These are phyloP conservation scores for Drosophila nebulosa DNA, from an alignment of 1,140 invertebrate genomes.

Conservation along the genomic window DNA sequence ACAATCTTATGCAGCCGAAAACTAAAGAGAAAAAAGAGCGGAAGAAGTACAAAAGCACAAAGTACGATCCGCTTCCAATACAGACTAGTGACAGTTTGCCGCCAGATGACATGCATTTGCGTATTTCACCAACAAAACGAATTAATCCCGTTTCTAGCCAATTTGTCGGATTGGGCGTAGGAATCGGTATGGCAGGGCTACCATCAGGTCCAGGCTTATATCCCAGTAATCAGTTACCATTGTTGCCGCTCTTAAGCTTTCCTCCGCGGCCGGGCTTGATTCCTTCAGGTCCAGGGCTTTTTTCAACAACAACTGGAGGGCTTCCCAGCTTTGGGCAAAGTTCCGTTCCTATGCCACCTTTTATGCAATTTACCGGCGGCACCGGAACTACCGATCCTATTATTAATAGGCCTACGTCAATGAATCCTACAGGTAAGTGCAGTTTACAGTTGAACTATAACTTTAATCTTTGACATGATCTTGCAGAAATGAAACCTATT, in stretches of 20 bases:
- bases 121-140: slow-evolving; percentile 1
- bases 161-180: slow-evolving; percentile 3
- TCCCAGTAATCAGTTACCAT: slow-evolving; percentile 33
- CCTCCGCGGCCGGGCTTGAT: slow-evolving; percentile 86
- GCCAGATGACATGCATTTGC: background rate
- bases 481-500: slow-evolving; percentile 17
- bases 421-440: slow-evolving; percentile 16
- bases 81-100: background rate
- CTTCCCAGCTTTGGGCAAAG: slow-evolving; percentile 32
- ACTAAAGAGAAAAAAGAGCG: slow-evolving; percentile 50
- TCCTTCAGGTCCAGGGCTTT: slow-evolving; percentile 83
- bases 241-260: slow-evolving; percentile 73
- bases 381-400: background rate
- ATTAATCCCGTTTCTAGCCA: background rate
- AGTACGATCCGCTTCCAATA: slow-evolving; percentile 4
- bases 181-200: background rate
- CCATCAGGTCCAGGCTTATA: slow-evolving; percentile 12
- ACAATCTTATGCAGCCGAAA: background rate
- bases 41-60: slow-evolving; percentile 39
- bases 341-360: slow-evolving; percentile 29
- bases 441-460: background rate
- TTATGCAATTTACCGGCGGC: slow-evolving; percentile 27
- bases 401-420: background rate
- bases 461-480: background rate
- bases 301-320: slow-evolving; percentile 57